Conservation (phyloP, 2,113 vertebrate genomes). For the Tichodroma muraria region DNA sequence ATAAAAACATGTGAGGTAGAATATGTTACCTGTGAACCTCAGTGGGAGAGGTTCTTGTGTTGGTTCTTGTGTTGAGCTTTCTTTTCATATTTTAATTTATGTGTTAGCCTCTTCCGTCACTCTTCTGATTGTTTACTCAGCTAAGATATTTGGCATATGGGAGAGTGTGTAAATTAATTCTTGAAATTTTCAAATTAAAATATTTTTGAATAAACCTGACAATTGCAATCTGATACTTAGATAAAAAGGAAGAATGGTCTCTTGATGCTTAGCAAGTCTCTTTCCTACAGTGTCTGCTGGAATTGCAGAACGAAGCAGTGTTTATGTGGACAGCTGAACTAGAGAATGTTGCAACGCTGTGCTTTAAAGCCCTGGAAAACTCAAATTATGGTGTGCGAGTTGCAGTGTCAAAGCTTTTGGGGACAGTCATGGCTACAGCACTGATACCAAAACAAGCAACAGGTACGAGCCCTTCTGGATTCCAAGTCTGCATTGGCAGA, state of each 20-base stretch:
- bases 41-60: background rate
- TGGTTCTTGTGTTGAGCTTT: background rate
- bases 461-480: constrained; percentile 65
- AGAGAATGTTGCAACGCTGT: constrained; percentile 93
- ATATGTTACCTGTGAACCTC: background rate
- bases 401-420: constrained; percentile 91
- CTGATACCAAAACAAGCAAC: constrained; percentile 96
- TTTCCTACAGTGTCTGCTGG: constrained; percentile 83
- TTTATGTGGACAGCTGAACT: constrained; percentile 99
- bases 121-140: background rate
- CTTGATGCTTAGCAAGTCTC: background rate
- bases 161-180: background rate
- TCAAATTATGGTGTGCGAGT: constrained; percentile 97
- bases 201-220: background rate
- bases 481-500: background rate
- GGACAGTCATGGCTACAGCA: constrained; percentile 95
- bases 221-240: background rate
- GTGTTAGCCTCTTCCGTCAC: background rate
- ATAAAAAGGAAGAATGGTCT: background rate
- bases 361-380: constrained; percentile 95
- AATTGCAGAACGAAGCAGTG: constrained; percentile 96
- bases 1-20: background rate
- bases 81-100: background rate
- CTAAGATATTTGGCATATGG: background rate
- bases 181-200: background rate